Base-by-base conservation (phyloP, 2,113 vertebrate genomes). In the Corvus hawaiiensis region DNA sequence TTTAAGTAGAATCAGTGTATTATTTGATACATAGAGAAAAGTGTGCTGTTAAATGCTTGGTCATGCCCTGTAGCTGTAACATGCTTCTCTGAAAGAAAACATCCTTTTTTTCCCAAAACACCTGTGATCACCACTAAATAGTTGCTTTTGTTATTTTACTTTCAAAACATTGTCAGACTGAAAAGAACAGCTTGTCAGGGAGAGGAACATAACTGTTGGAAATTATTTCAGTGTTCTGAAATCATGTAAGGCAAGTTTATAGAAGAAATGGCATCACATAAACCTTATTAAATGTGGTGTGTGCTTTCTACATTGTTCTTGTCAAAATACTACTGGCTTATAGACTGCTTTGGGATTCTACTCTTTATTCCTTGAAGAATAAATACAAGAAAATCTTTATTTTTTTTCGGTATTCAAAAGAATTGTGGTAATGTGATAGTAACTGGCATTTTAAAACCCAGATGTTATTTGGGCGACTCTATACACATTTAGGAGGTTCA, bases 151-250 rank as follows among this genome's bases (percentile, higher is more conserved):
- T 73, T 80, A 26, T 32, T 94, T 89, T 80, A 44, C 39, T 93
- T 89, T 69, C 15, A n/a, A 71, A 78, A 48, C 44, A 43, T 59
- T 54, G 61, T 74, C 51, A 35, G 15, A 18, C 18, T 43, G 54
- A 68, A 84, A 68, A 89, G 22, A 18, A 28, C 14, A 51, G 23
- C 30, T 58, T 89, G 43, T 85, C 10, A 13, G 22, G 23, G 6
- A 77, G 41, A 64, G 54, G 80, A 84, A 8, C 12, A 18, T 8
- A 68, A 35, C 13, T 64, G 27, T 15, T 49, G 21, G 20, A 61
- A 84, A 76, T 77, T 49, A 76, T 75, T 94, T 84, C 61, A 37
- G 16, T 67, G 18, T 49, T 86, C 44, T 84, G 43, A 88, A 91
- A 59, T 81, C 22, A n/a, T 52, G 18, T 15, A 43, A 56, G 54